phyloP scores from a whole-genome alignment of 2,888 invertebrate genomes.

The Agonopterix arenella region DNA sequence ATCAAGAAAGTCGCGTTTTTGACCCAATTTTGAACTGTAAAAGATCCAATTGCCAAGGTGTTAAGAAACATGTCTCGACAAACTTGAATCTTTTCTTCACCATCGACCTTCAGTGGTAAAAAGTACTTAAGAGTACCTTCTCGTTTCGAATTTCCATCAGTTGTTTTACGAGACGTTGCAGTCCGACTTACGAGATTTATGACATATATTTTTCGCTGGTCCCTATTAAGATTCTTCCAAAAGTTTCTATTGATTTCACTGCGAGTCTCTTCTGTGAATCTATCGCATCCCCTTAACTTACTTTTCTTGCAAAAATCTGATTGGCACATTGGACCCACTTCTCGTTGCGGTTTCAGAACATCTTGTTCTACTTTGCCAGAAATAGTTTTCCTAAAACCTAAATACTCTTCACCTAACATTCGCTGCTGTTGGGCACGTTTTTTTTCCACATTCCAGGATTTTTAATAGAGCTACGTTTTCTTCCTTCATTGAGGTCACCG shows the following conservation, averaged over 20 bases:
- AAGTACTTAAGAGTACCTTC: neutral
- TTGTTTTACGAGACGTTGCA: neutral
- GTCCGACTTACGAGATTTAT: conserved; percentile 1
- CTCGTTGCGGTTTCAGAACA: conserved; percentile 2
- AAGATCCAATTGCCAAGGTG: conserved; percentile 1
- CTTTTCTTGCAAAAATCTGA: neutral
- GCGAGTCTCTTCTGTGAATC: conserved; percentile 9
- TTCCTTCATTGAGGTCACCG: too few relatives aligned
- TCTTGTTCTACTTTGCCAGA: conserved; percentile 1
- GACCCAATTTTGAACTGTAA: conserved; percentile 9
- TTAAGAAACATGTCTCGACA: conserved; percentile 3
- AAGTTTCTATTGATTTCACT: conserved; percentile 7
- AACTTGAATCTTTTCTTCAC: neutral
- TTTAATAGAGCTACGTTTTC: too few relatives aligned
- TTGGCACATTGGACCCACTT: conserved; percentile 1
- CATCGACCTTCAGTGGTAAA: too few relatives aligned
- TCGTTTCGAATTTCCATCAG: conserved; percentile 4
- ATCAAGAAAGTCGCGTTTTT: too few relatives aligned
- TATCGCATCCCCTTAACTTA: conserved; percentile 7
- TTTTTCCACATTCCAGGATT: too few relatives aligned
- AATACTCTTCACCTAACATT: neutral
- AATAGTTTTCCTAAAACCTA: conserved; percentile 3
- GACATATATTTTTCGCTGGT: conserved; percentile 3
- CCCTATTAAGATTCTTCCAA: conserved; percentile 4
- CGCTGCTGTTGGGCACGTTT: too few relatives aligned